Evolutionary conservation across 2,888 invertebrate species (phyloP).

Genomic region (Pseudococcus longispinus): DNA sequence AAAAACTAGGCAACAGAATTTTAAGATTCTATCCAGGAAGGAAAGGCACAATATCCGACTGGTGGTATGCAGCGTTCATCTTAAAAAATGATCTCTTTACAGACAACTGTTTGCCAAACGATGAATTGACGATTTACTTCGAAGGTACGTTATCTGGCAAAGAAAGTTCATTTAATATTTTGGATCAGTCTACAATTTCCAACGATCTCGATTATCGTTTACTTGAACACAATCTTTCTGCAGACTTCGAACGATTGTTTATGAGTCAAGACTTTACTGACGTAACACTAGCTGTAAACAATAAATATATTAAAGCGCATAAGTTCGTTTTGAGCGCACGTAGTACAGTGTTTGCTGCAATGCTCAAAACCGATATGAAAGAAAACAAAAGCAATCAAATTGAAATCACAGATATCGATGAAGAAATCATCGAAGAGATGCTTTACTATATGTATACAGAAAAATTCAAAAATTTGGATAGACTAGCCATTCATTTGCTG

Average conservation of each 20-base stretch:
- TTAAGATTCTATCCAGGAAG: neutral
- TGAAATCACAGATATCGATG: neutral
- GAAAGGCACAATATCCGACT: neutral
- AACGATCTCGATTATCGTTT: neutral
- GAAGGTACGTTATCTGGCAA: neutral
- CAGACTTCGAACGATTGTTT: neutral
- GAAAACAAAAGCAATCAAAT: neutral
- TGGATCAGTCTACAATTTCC: neutral
- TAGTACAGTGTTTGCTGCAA: neutral
- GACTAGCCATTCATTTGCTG: neutral
- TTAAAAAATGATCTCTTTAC: neutral
- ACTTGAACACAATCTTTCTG: neutral
- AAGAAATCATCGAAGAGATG: neutral
- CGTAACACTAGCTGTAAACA: neutral
- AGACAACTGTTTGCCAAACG: neutral
- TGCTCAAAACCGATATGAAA: neutral
- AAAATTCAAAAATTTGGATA: neutral
- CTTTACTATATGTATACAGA: neutral
- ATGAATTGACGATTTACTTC: neutral
- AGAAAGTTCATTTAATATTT: neutral
- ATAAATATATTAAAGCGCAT: neutral
- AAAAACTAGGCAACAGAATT: neutral
- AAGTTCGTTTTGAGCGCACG: neutral
- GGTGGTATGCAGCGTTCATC: neutral
- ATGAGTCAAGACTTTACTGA: neutral